These are phyloP conservation scores for Brachypodius melanocephalos DNA, from an alignment of 2,113 vertebrate genomes.

Conservation along the genomic window DNA sequence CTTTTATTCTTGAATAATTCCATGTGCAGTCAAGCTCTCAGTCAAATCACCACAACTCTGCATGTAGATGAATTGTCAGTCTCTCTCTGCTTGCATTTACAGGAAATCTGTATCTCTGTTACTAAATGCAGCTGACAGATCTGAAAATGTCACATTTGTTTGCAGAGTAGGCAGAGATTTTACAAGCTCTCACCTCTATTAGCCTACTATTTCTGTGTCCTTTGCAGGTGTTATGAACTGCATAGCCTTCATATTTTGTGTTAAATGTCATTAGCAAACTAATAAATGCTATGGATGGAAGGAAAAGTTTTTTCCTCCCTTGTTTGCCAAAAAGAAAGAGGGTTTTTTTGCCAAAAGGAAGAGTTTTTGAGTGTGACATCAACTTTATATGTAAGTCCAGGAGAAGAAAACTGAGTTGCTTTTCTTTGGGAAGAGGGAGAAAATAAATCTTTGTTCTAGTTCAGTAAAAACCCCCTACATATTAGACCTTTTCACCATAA, in stretches of 20 bases:
- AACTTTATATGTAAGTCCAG: background rate
- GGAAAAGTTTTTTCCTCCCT: background rate
- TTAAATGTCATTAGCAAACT: background rate
- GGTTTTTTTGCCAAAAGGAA: background rate
- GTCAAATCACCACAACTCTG: conserved; percentile 20
- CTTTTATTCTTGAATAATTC: conserved; percentile 41
- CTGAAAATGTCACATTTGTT: background rate
- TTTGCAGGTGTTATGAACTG: background rate
- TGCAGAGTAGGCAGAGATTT: background rate
- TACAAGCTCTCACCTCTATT: background rate
- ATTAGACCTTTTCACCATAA: background rate
- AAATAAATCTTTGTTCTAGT: background rate
- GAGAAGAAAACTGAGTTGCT: background rate
- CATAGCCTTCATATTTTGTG: background rate
- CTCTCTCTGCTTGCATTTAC: background rate
- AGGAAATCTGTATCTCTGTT: background rate
- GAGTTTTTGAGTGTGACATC: background rate
- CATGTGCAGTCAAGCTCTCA: background rate
- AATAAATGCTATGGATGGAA: background rate
- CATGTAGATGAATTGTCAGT: background rate
- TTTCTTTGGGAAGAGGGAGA: background rate
- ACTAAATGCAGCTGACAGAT: background rate
- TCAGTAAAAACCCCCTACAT: background rate
- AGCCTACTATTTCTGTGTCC: background rate
- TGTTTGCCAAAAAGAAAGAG: background rate